Conservation (phyloP, 1,140 invertebrate species). For the Camponotus pennsylvanicus region DNA sequence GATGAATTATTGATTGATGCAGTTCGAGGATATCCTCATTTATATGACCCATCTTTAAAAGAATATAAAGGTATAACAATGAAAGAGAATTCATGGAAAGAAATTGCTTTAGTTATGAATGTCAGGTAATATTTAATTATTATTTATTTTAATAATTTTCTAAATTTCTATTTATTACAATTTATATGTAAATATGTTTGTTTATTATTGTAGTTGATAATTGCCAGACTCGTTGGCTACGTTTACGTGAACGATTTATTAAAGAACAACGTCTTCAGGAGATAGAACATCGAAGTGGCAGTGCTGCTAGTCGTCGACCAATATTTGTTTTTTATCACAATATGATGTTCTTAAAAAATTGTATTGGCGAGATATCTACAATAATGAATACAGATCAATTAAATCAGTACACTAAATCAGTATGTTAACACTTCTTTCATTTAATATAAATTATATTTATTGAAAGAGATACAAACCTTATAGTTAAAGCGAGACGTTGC, state of each 20-base stretch:
- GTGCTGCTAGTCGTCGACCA: neutral
- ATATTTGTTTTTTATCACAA: neutral
- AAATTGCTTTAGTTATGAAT: neutral
- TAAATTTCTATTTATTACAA: too few species aligned
- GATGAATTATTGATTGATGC: constrained; percentile 20
- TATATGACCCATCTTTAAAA: constrained; percentile 2
- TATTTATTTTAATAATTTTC: too few species aligned
- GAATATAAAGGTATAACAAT: neutral
- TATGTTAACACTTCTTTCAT: too few species aligned
- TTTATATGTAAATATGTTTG: neutral
- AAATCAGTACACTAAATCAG: too few species aligned
- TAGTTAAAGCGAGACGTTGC: too few species aligned
- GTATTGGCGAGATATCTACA: too few species aligned
- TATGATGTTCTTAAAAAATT: neutral
- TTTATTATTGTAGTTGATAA: neutral
- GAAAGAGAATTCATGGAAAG: neutral
- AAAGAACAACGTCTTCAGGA: neutral
- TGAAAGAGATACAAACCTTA: too few species aligned
- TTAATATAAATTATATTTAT: too few species aligned
- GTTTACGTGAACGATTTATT: neutral
- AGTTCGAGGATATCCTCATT: constrained; percentile 1
- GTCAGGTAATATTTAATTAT: neutral
- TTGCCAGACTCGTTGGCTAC: constrained; percentile 10
- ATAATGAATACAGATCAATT: too few species aligned
- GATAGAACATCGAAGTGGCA: neutral